Conservation (phyloP, 2,888 invertebrate species). For the Mycogona germanica region DNA sequence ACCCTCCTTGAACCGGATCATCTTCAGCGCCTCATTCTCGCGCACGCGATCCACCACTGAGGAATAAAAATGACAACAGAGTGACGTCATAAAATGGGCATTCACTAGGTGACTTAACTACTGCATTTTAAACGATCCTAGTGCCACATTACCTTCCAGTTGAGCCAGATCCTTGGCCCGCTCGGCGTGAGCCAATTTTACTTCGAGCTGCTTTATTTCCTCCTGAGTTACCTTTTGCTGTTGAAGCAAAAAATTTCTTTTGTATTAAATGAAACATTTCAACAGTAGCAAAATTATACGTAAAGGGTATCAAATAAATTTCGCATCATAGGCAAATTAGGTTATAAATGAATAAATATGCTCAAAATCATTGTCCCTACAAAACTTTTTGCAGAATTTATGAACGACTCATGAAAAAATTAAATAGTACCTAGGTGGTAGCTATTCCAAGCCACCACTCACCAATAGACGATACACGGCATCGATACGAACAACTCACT, state of each 20-base stretch:
- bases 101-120: not conserved
- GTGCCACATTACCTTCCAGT: constrained; percentile 35
- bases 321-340: too few species aligned
- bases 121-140: not conserved
- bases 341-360: too few species aligned
- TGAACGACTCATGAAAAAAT: too few species aligned
- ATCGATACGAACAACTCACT: too few species aligned
- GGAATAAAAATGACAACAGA: too few species aligned
- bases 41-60: constrained; percentile 38
- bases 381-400: too few species aligned
- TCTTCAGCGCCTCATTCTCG: constrained; percentile 42
- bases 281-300: constrained; percentile 6
- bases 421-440: too few species aligned
- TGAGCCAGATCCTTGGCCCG: constrained; percentile 38
- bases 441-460: too few species aligned
- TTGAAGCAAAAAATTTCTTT: constrained; percentile 11
- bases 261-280: too few species aligned
- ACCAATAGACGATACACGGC: too few species aligned
- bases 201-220: constrained; percentile 37
- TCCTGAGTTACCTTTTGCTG: constrained; percentile 32
- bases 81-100: not conserved
- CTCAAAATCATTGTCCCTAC: too few species aligned
- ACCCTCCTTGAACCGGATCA: constrained; percentile 40
- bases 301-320: too few species aligned
- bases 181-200: constrained; percentile 38